phyloP scores from a whole-genome alignment of 1,140 invertebrate species.

The Pectinophora gossypiella region DNA sequence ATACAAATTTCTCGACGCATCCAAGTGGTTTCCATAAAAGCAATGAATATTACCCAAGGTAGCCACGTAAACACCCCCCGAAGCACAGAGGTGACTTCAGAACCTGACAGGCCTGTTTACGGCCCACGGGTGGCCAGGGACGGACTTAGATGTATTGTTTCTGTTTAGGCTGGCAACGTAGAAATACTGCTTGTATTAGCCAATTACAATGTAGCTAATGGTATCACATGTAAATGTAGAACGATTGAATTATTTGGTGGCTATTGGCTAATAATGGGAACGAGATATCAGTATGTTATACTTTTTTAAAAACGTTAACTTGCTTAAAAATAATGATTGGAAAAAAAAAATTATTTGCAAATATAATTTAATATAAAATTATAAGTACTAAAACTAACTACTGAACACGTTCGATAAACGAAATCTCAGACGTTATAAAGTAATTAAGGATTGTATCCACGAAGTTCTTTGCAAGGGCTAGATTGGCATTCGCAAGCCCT shows the following conservation, averaged over 20 bases:
- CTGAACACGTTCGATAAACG: no score
- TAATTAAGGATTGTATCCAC: conserved; percentile 1
- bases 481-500: conserved; percentile 1
- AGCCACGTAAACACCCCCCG: conserved; percentile 4
- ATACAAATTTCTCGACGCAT: no score
- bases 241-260: no score
- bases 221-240: no score
- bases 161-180: conserved; percentile 17
- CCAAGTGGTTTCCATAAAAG: background rate
- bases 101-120: conserved; percentile 24
- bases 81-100: conserved; percentile 17
- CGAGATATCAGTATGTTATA: no score
- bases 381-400: no score
- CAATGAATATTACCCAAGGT: background rate
- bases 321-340: no score
- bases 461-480: background rate
- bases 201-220: conserved; percentile 18
- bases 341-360: no score
- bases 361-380: no score
- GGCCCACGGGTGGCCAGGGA: conserved; percentile 17
- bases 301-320: no score
- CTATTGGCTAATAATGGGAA: no score
- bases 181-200: conserved; percentile 21
- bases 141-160: conserved; percentile 29
- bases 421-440: no score